Percentiles rank a stretch among this genome's conserved stretches.
These are phyloP conservation scores for Manacus vitellinus DNA, from an alignment of 2,113 vertebrate species.

Conservation along the genomic window DNA sequence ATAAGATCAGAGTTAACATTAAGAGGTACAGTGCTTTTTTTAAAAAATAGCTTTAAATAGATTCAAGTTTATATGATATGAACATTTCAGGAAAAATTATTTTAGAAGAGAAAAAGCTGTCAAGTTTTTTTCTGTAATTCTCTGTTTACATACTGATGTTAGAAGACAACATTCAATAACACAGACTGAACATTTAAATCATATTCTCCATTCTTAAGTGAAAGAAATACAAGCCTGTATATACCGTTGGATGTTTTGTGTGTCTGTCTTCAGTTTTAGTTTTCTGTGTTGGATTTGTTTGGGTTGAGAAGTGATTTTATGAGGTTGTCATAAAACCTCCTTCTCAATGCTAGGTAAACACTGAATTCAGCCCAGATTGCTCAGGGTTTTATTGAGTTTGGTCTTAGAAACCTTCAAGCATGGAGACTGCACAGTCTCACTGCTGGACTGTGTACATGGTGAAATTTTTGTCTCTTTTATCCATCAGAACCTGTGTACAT, in stretches of 20 bases:
- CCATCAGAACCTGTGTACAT: not conserved
- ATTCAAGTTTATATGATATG: not conserved
- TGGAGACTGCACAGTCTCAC: not conserved
- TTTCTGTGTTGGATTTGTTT: not conserved
- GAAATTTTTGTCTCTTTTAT: not conserved
- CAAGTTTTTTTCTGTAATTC: not conserved
- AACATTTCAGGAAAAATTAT: not conserved
- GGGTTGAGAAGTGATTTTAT: not conserved
- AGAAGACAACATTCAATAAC: not conserved
- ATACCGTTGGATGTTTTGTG: not conserved
- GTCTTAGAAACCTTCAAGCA: not conserved
- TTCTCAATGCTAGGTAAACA: fast-evolving
- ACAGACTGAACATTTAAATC: not conserved
- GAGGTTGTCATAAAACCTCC: not conserved
- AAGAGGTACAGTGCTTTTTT: not conserved
- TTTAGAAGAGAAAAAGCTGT: not conserved
- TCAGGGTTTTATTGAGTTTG: not conserved
- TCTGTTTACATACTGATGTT: not conserved
- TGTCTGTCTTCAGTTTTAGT: not conserved
- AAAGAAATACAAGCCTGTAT: not conserved
- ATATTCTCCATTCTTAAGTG: not conserved
- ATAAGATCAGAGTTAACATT: not conserved
- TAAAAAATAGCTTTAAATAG: not conserved
- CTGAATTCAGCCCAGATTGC: not conserved
- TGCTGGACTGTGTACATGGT: not conserved